Evolutionary conservation across 2,888 invertebrate genomes (phyloP), one percentile per base, ranked within the genome.

Genomic region (Parelbella ahira): DNA sequence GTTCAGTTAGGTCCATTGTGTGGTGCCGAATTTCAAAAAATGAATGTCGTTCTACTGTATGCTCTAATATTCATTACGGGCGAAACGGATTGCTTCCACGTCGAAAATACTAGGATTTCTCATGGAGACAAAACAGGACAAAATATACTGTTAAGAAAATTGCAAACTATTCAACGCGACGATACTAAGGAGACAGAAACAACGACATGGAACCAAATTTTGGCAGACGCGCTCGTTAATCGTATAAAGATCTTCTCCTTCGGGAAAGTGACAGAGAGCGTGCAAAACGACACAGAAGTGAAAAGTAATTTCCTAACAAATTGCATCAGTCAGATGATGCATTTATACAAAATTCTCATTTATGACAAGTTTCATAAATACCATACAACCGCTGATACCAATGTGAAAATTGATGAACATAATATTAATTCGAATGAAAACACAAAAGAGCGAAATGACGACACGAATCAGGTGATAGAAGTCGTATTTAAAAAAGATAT

Each of bases 181-280:
- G 50, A 51, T 19, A 25, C 51, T 42, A 59, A 60, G 37, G 66
- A 68, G 27, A 47, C 50, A 39, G 68, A 69, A 54, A 65, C 68
- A 37, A 54, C 64, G 46, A 63, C 72, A 38, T 84, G 82, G 83
- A 82, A 79, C 59, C 75, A 79, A 49, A 68, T 83, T 43, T 53
- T 84, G 20, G 83, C 84, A 2, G 72, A 77, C 48, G 69, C 73
- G 43, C 59, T 83, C 48, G 73, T 82, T 53, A 76, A 73, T 45
- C 74, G 67, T 58, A 69, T 80, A 53, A 71, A 64, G 49, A 61
- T 75, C 63, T 68, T 78, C 48, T 60, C 68, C 21, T 68, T 66
- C 42, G 60, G 60, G 43, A 51, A 56, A 53, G 48, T 49, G 27
- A 52, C 56, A 49, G 53, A 53, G 46, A 49, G 42, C 37, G 60